Base-by-base conservation (phyloP, 2,888 invertebrate genomes). In the Ormia ochracea region DNA sequence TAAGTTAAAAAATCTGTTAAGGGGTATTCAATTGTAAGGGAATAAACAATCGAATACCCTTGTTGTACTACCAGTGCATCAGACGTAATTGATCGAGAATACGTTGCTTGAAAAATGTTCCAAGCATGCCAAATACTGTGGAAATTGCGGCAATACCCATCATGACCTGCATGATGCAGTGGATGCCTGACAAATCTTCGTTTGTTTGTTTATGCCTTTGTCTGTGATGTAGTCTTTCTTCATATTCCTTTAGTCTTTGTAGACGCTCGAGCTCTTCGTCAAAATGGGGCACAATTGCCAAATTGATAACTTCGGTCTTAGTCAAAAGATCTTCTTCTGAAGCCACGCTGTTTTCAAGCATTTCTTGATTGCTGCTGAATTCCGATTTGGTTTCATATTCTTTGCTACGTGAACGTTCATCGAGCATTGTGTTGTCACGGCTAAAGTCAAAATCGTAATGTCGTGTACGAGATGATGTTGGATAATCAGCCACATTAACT, bases 41-140 rank as follows among this genome's bases (percentile, higher is more conserved):
- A 43, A 52, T 26, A 26, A 48, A 68, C 80, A 80, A 80, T 82
- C 83, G 86, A 86, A 86, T 86, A 88, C 87, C 87, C 86, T 84
- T 89, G 85, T 87, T 87, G 87, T 89, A 89, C 89, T 89, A 90
- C 90, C 90, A 90, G 86, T 90, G 90, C 89, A 90, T 89, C 73
- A 89, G 81, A 31, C 89, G 88, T 81, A 90, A 85, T 83, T 90
- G 89, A 85, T 90, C 89, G 31, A 90, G 84, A 75, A 90, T 89
- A 81, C 90, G 87, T 82, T 89, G 89, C 83, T 90, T 90, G 81
- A 90, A 90, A 83, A 90, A 89, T 58, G 90, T 89, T 72, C 90
- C 90, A 52, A 90, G 83, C 89, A 90, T 89, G 33, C 90, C 90
- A 76, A 90, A 90, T 50, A 90, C 89, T 2, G 90, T 90, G 36